A percentile compares a stretch with the other conserved stretches of the same genome.
These are phyloP conservation scores for Marisa cornuarietis DNA, from an alignment of 1,140 invertebrate genomes.

Conservation along the genomic window DNA sequence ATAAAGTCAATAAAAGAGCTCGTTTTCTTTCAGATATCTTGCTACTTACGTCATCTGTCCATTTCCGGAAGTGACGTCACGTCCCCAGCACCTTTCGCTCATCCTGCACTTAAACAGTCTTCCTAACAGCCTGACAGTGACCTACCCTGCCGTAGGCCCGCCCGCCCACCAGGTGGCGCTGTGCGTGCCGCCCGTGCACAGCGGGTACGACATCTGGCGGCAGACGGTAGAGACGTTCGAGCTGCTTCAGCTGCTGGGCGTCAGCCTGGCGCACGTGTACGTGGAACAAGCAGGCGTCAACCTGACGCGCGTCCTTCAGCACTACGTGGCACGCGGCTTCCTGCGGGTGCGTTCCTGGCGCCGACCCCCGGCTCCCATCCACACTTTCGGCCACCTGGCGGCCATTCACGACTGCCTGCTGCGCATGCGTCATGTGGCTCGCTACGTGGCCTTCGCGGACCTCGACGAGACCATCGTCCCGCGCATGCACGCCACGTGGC, in stretches of 20 bases:
- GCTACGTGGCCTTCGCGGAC: conserved; percentile 21
- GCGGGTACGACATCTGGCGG: neutral
- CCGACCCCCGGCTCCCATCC: neutral
- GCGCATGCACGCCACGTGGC: conserved; percentile 5
- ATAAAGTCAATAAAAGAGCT: no score
- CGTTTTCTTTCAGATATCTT: no score
- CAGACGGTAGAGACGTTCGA: neutral
- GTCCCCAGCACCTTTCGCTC: no score
- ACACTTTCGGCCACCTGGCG: conserved; percentile 21
- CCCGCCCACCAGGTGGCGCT: neutral
- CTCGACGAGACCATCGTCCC: conserved; percentile 28
- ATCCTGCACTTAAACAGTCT: no score
- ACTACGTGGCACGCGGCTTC: neutral
- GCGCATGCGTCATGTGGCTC: conserved; percentile 12
- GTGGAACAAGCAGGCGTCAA: neutral
- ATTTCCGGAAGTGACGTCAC: no score
- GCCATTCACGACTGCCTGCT: conserved; percentile 32
- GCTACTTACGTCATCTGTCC: no score
- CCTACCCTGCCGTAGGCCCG: neutral
- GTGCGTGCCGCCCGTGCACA: neutral
- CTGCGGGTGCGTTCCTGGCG: neutral
- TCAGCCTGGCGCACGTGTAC: neutral
- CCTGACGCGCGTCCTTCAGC: neutral
- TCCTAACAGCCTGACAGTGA: neutral
- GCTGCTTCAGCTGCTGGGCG: neutral